These are phyloP conservation scores for Sibirionetta formosa DNA, from an alignment of 2,797 vertebrate genomes.

Conservation along the genomic window DNA sequence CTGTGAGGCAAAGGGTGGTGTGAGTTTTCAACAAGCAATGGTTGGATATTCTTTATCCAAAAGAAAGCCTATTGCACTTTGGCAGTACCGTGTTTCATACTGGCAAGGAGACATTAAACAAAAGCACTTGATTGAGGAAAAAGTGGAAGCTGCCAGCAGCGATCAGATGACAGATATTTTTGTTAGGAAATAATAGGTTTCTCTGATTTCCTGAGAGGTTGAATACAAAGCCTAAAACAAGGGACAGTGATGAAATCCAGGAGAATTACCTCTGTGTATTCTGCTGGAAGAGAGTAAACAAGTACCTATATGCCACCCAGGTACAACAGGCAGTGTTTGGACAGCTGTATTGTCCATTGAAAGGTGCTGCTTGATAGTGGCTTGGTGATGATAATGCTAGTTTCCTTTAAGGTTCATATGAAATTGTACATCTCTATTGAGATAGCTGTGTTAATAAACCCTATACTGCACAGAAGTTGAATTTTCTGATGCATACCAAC, in stretches of 20 bases:
- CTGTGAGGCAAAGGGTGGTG: neutral
- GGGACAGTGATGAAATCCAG: constrained; percentile 82
- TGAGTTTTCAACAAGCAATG: neutral
- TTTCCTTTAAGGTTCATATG: constrained; percentile 72
- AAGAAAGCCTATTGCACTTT: neutral
- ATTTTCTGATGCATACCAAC: constrained; percentile 32
- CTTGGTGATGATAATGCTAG: constrained; percentile 50
- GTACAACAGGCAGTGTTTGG: constrained; percentile 91
- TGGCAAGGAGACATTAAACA: neutral
- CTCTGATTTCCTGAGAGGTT: constrained; percentile 57
- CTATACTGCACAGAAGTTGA: neutral
- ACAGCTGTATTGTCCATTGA: constrained; percentile 91
- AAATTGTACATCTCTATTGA: constrained; percentile 49
- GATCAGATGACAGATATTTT: constrained; percentile 55
- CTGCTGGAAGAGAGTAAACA: constrained; percentile 90
- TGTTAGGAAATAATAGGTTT: constrained; percentile 64
- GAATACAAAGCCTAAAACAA: constrained; percentile 78
- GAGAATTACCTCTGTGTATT: constrained; percentile 85
- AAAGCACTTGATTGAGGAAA: neutral
- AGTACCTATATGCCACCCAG: constrained; percentile 84
- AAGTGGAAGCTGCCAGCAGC: neutral
- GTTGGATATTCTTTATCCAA: neutral
- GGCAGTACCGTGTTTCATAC: neutral
- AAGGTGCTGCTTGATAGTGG: constrained; percentile 82
- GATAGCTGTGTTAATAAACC: neutral